Conservation (phyloP, 2,797 vertebrate genomes). For the Betta splendens region DNA sequence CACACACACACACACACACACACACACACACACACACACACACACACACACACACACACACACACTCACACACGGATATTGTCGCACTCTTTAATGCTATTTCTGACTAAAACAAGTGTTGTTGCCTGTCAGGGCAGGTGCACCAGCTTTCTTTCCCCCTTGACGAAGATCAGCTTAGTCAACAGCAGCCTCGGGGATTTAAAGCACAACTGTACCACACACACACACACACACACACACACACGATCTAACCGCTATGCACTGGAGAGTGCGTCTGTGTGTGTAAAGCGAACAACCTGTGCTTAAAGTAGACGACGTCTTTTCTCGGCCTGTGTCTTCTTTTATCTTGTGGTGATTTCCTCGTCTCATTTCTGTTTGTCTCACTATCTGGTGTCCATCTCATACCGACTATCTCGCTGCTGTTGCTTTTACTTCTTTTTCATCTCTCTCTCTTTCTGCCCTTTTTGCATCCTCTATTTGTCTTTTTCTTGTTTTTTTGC, state of each 20-base stretch:
- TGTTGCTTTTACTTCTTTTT: too few relatives aligned
- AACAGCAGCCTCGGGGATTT: slow-evolving; percentile 45
- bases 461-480: background rate
- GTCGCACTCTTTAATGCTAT: slow-evolving; percentile 43
- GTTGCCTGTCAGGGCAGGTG: slow-evolving; percentile 27
- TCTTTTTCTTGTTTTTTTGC: background rate
- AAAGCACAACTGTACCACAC: slow-evolving; percentile 32
- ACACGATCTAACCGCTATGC: slow-evolving; percentile 8
- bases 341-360: background rate
- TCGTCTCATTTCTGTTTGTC: too few relatives aligned
- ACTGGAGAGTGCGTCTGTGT: background rate
- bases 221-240: slow-evolving; percentile 20
- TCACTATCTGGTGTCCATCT: too few relatives aligned
- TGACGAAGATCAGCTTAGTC: slow-evolving; percentile 44
- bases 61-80: slow-evolving; percentile 24
- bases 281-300: slow-evolving; percentile 2
- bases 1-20: slow-evolving; percentile 17
- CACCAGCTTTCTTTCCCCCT: slow-evolving; percentile 12
- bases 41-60: slow-evolving; percentile 23
- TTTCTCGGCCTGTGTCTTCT: background rate
- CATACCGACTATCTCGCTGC: too few relatives aligned
- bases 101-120: slow-evolving; percentile 55
- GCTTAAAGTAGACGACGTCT: background rate
- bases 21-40: slow-evolving; percentile 14
- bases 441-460: too few relatives aligned